Conservation (phyloP, 1,140 invertebrate species). For the Tachypleus tridentatus region DNA sequence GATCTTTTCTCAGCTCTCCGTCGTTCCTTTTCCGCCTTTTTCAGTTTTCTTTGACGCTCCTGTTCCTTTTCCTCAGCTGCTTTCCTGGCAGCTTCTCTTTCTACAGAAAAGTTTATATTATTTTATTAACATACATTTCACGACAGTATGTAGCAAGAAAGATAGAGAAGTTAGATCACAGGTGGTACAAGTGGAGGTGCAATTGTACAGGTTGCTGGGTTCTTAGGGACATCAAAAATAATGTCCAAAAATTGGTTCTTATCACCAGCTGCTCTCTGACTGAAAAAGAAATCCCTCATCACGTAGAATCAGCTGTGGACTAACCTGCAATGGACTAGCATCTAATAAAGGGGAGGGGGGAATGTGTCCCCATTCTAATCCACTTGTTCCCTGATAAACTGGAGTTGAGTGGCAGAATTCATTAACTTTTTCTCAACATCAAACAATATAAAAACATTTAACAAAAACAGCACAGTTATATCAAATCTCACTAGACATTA, state of each 20-base stretch:
- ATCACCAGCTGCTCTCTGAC: too few relatives aligned
- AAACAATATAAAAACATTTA: not conserved
- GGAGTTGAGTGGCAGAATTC: not conserved
- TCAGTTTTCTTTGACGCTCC: conserved; percentile 9
- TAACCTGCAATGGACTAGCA: too few relatives aligned
- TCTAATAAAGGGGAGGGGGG: not conserved
- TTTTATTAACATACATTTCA: not conserved
- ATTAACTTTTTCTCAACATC: not conserved
- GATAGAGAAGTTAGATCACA: not conserved
- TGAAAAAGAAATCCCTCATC: too few relatives aligned
- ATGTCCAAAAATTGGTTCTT: too few relatives aligned
- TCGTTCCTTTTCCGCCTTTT: conserved; percentile 14
- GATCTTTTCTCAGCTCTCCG: conserved; percentile 11
- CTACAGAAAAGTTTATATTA: conserved; percentile 3
- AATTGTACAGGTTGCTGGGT: not conserved
- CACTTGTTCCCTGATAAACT: not conserved
- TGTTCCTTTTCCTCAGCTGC: conserved; percentile 7
- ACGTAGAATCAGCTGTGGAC: too few relatives aligned
- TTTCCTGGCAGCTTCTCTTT: conserved; percentile 11
- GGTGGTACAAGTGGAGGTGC: not conserved
- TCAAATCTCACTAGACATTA: not conserved
- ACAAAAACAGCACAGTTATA: not conserved
- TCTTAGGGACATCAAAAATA: too few relatives aligned
- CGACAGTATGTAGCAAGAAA: not conserved
- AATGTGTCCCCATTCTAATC: not conserved